phyloP scores from a whole-genome alignment of 2,797 vertebrate genomes.

The Antrozous pallidus region DNA sequence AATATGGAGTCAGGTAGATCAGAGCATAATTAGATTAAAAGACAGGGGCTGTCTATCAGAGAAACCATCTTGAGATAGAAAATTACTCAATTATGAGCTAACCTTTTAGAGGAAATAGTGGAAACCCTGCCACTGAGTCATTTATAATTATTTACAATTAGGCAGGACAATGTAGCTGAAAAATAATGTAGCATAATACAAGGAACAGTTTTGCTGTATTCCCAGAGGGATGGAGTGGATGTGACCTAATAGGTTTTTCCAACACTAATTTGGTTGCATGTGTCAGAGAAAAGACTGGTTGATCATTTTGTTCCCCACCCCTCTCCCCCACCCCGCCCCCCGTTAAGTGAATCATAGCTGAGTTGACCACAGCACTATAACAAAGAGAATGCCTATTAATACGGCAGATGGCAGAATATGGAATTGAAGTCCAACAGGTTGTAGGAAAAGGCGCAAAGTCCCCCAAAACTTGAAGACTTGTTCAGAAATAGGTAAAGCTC shows the following conservation, averaged over 20 bases:
- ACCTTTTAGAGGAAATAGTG: slow-evolving; percentile 63
- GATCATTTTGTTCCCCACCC: slow-evolving; percentile 45
- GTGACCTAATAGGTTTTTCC: slow-evolving; percentile 72
- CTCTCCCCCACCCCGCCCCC: neutral
- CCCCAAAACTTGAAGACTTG: neutral
- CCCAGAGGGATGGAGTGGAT: slow-evolving; percentile 66
- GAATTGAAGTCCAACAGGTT: neutral
- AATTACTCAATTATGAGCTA: slow-evolving; percentile 44
- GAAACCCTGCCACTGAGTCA: slow-evolving; percentile 61
- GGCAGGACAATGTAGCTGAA: slow-evolving; percentile 64
- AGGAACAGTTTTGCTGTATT: slow-evolving; percentile 60
- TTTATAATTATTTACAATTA: slow-evolving; percentile 65
- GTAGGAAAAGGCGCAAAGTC: neutral
- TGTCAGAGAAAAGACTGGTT: slow-evolving; percentile 55
- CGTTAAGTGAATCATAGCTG: slow-evolving; percentile 57
- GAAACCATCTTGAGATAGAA: slow-evolving; percentile 55
- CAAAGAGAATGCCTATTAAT: slow-evolving; percentile 25
- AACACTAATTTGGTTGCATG: slow-evolving; percentile 64
- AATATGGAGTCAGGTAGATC: neutral
- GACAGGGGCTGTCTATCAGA: slow-evolving; percentile 26
- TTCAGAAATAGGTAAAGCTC: neutral
- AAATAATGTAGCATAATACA: slow-evolving; percentile 67
- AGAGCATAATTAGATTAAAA: slow-evolving; percentile 48
- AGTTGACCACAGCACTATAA: slow-evolving; percentile 9
- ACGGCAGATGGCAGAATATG: slow-evolving; percentile 29